Conservation (phyloP, 2,113 vertebrate genomes). For the Sceloporus tristichus region DNA sequence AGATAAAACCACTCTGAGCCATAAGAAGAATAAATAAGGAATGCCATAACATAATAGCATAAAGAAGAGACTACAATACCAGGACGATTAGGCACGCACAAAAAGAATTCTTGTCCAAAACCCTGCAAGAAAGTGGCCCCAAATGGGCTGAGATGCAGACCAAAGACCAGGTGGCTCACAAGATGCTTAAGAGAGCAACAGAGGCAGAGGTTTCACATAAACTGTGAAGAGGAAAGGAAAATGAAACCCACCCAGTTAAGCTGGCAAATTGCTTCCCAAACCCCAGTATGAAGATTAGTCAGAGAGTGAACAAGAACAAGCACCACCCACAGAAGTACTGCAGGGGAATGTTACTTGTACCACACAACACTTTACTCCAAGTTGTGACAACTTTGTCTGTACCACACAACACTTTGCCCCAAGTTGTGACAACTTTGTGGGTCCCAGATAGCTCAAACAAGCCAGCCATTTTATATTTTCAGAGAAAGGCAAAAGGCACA, state of each 20-base stretch:
- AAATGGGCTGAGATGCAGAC: background rate
- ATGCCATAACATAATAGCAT: too few species aligned
- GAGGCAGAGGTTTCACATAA: too few species aligned
- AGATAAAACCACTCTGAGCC: background rate
- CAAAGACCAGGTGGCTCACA: background rate
- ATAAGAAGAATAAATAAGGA: background rate
- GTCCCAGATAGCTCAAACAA: background rate
- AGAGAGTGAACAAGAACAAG: too few species aligned
- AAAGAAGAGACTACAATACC: background rate
- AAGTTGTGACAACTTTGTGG: background rate
- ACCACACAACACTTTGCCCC: background rate
- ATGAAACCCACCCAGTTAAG: background rate
- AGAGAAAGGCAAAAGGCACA: background rate
- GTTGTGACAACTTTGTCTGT: too few species aligned
- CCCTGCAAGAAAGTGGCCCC: background rate
- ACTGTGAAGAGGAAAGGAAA: background rate
- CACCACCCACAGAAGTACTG: too few species aligned
- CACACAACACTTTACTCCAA: too few species aligned
- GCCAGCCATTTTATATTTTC: background rate
- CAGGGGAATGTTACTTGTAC: too few species aligned
- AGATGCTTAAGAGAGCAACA: too few species aligned
- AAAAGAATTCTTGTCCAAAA: background rate
- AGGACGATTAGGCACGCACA: too few species aligned
- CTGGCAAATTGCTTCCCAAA: background rate
- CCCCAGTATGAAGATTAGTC: background rate